A percentile compares a stretch with the other conserved stretches of the same genome.
phyloP scores from a whole-genome alignment of 2,797 vertebrate species.

The Chiloscyllium punctatum region DNA sequence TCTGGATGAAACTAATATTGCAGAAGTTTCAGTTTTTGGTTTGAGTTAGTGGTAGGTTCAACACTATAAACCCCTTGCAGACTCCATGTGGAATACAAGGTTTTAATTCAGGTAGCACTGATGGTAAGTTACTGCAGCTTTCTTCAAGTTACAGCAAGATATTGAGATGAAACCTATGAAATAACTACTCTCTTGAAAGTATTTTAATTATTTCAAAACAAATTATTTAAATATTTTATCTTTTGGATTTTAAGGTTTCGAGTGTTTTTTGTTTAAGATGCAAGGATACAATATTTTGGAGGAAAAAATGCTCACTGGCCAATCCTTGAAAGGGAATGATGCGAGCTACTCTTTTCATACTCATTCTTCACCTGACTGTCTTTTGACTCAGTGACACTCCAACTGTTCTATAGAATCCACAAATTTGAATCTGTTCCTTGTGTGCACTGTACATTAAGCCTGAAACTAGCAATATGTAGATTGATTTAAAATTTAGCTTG shows the following conservation, averaged over 20 bases:
- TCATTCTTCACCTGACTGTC: background rate
- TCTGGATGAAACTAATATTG: background rate
- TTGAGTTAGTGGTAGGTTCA: background rate
- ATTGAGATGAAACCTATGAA: background rate
- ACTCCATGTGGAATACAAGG: background rate
- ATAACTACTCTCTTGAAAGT: constrained; percentile 19
- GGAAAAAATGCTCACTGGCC: background rate
- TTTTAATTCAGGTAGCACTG: constrained; percentile 20
- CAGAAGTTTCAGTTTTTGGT: background rate
- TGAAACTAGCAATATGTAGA: background rate
- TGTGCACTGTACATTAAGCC: constrained; percentile 20
- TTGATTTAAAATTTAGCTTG: background rate
- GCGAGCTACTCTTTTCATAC: background rate
- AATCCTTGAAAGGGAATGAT: background rate
- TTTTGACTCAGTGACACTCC: background rate
- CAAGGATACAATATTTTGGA: background rate
- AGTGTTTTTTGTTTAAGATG: background rate
- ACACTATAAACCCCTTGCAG: background rate
- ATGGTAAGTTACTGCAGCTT: constrained; percentile 14
- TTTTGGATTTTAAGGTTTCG: background rate
- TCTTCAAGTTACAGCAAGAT: background rate
- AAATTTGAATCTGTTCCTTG: constrained; percentile 14
- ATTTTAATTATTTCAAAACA: constrained; percentile 9
- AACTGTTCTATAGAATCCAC: no score
- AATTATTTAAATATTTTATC: constrained; percentile 6